Evolutionary conservation across 2,797 vertebrate genomes (phyloP), one percentile per base, ranked within the genome.

Genomic region (Clarias fuscus): DNA sequence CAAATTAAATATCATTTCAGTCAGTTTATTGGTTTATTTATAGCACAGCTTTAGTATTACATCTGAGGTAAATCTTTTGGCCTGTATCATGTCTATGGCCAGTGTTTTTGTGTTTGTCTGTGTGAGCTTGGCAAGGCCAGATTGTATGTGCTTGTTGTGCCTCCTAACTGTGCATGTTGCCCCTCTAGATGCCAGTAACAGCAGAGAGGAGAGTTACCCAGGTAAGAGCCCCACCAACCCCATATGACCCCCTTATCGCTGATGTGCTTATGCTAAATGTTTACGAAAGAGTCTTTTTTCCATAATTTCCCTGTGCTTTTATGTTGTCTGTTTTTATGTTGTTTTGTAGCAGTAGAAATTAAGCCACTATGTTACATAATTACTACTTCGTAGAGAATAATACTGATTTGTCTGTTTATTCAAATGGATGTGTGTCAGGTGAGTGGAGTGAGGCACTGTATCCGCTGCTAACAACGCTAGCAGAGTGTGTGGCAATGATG

Each of bases 391-490:
- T 27, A 33, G 27, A 18, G 7, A 62, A 58, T 18, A 62, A 73
- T 62, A 11, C 82, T 65, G 59, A 79, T 65, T 79, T 83, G 58
- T 84, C 37, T 82, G 61, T 78, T 37, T 83, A 62, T 84, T 22
- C 68, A 73, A 82, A 59, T 87, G 88, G 77, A 65, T 86, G 37
- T 80, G 56, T 88, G 18, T 48, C 90, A 97, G 97, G 96, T 11
- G 97, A 97, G 91, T 97, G 97, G 97, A 97, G 97, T 0, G 96
- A 97, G 92, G 97, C 96, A 68, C 94, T 97, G 75, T 97, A 97
- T 90, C 97, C 97, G 0, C 92, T 97, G 92, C 94, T 97, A 93
- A 97, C 96, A 61, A 97, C 97, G 0, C 95, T 97, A 88, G 96
- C 96, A 0, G 96, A 97, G 91, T 97, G 97, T 0, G 97, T 97